Conservation (phyloP, 2,113 vertebrate genomes). For the Caloenas nicobarica region DNA sequence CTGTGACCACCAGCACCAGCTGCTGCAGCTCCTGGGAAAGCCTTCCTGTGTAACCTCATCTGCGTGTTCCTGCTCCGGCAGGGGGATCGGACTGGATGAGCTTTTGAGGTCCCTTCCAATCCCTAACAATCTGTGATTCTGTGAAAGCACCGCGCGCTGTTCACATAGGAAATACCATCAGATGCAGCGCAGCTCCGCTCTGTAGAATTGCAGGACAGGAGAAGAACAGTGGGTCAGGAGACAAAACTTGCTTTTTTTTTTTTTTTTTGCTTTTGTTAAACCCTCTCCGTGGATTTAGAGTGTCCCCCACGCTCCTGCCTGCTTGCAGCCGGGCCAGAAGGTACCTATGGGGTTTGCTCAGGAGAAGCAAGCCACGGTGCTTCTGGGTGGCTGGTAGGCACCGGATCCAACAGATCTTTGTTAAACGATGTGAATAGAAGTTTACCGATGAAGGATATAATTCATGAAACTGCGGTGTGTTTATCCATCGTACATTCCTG, state of each 20-base stretch:
- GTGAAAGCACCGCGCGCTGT: rapidly evolving
- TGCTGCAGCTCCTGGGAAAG: neutral
- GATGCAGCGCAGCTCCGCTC: neutral
- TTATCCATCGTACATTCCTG: neutral
- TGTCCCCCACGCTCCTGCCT: rapidly evolving
- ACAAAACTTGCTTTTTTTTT: neutral
- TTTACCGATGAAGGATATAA: rapidly evolving
- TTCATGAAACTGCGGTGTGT: neutral
- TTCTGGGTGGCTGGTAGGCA: neutral
- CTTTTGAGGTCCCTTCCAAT: no score
- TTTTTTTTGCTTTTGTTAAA: neutral
- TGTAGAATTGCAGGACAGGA: neutral
- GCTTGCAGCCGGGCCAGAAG: neutral
- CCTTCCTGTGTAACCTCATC: no score
- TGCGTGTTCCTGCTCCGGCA: no score
- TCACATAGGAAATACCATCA: no score
- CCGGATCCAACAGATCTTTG: neutral
- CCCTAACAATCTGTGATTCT: no score
- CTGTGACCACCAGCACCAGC: neutral
- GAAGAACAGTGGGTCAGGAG: neutral
- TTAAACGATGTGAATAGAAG: neutral
- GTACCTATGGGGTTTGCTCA: neutral
- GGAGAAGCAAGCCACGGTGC: neutral
- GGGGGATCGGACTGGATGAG: no score
- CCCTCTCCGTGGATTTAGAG: neutral